Conservation (phyloP, 2,797 vertebrate genomes). For the Squalus acanthias region DNA sequence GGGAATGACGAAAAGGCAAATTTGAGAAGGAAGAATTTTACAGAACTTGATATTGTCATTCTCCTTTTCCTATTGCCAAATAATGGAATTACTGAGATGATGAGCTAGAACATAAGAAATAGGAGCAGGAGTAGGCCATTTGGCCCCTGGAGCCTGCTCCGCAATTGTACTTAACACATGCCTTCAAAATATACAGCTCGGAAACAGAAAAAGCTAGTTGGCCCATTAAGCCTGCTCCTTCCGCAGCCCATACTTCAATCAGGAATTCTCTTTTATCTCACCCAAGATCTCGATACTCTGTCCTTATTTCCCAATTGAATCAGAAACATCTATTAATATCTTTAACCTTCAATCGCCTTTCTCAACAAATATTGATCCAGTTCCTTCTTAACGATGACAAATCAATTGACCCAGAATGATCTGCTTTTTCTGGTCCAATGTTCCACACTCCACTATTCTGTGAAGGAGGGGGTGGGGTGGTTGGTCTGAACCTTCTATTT, state of each 20-base stretch:
- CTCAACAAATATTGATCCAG: background rate
- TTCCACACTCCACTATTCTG: background rate
- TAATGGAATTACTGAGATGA: background rate
- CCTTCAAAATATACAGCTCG: background rate
- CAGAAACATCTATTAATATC: background rate
- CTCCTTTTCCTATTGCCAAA: background rate
- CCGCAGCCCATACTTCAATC: background rate
- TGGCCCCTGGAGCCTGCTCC: too few species aligned
- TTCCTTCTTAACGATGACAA: background rate
- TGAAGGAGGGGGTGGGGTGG: background rate
- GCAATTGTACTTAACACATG: background rate
- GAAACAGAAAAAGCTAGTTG: background rate
- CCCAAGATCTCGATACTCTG: background rate
- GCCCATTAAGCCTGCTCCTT: background rate
- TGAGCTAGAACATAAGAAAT: too few species aligned
- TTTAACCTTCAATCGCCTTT: background rate
- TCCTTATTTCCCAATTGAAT: background rate
- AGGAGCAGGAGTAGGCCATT: too few species aligned
- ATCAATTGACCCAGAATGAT: background rate
- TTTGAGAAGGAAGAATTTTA: background rate
- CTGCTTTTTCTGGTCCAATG: background rate
- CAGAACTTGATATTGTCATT: background rate
- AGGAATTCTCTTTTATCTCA: background rate
- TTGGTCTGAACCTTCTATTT: background rate
- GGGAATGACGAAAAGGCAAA: background rate